phyloP scores from a whole-genome alignment of 2,888 invertebrate species.

The Strigamia crassipes region DNA sequence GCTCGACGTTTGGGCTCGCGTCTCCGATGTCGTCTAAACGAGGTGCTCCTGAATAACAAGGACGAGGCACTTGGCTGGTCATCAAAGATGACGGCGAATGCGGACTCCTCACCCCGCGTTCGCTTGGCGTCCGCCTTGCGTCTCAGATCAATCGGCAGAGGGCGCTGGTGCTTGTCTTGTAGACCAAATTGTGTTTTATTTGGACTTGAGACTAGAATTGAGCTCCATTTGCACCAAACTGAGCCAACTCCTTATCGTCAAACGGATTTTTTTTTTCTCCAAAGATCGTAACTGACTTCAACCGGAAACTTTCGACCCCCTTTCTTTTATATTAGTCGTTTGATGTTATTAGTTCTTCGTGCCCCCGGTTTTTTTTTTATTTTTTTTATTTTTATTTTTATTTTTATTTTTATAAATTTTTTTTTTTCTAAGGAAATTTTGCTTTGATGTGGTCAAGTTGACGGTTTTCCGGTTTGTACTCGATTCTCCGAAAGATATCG shows the following conservation, averaged over 20 bases:
- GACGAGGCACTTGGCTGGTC: conserved; percentile 40
- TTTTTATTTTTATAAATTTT: background rate
- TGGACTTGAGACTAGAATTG: conserved; percentile 35
- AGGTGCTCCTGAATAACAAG: conserved; percentile 17
- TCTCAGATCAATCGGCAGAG: conserved; percentile 33
- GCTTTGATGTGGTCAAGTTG: conserved; percentile 18
- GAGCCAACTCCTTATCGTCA: conserved; percentile 40
- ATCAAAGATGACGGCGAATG: conserved; percentile 24
- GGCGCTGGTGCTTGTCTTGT: conserved; percentile 36
- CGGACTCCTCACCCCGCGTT: conserved; percentile 3
- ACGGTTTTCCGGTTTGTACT: conserved; percentile 6
- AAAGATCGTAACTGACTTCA: conserved; percentile 40
- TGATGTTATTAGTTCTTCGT: conserved; percentile 33
- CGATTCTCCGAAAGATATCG: background rate
- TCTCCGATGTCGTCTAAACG: conserved; percentile 1
- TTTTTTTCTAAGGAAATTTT: background rate
- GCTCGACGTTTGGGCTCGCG: background rate
- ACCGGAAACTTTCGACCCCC: conserved; percentile 24
- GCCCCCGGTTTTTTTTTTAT: background rate
- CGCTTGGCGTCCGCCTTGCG: conserved; percentile 19
- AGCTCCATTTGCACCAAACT: conserved; percentile 40
- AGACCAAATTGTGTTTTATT: conserved; percentile 39
- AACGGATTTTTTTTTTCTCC: conserved; percentile 2
- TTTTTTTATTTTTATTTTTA: background rate
- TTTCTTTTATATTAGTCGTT: background rate